A percentile compares a stretch with the other conserved stretches of the same genome.
phyloP scores from a whole-genome alignment of 2,888 invertebrate genomes.

The Machimus atricapillus region DNA sequence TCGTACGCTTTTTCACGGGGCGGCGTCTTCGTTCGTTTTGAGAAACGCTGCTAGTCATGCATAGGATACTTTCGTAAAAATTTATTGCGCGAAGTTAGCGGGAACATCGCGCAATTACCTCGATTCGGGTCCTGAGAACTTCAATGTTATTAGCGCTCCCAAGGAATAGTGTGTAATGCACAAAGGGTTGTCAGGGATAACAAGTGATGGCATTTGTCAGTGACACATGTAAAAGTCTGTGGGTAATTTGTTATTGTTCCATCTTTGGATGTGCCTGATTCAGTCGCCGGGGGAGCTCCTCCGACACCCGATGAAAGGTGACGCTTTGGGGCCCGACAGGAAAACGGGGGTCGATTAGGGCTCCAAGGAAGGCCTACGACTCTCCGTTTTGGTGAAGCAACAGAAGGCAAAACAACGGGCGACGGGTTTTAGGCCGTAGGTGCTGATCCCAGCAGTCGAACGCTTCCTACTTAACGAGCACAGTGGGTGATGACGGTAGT shows the following conservation, averaged over 20 bases:
- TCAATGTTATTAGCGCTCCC: not conserved
- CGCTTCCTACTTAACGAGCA: not conserved
- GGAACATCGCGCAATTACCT: not conserved
- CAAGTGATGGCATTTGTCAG: conserved; percentile 21
- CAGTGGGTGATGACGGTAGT: not conserved
- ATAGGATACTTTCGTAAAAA: not conserved
- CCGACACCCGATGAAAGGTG: not conserved
- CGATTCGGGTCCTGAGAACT: not conserved
- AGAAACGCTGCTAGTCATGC: not conserved
- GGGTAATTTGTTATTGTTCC: not conserved
- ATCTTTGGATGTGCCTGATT: not conserved
- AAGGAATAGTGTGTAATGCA: not conserved
- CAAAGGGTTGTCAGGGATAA: conserved; percentile 15
- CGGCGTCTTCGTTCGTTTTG: not conserved
- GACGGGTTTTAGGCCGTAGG: not conserved
- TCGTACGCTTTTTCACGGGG: not conserved
- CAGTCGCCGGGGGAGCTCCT: not conserved
- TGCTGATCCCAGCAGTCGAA: not conserved
- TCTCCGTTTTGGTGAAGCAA: not conserved
- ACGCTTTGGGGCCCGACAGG: not conserved
- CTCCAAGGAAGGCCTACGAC: not conserved
- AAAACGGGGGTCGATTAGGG: not conserved
- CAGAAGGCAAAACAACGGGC: not conserved
- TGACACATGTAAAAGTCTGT: not conserved
- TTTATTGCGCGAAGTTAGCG: not conserved